Evolutionary conservation across 64 coral and sea anemone species (phyloP).

Genomic region (Exaiptasia diaphana): DNA sequence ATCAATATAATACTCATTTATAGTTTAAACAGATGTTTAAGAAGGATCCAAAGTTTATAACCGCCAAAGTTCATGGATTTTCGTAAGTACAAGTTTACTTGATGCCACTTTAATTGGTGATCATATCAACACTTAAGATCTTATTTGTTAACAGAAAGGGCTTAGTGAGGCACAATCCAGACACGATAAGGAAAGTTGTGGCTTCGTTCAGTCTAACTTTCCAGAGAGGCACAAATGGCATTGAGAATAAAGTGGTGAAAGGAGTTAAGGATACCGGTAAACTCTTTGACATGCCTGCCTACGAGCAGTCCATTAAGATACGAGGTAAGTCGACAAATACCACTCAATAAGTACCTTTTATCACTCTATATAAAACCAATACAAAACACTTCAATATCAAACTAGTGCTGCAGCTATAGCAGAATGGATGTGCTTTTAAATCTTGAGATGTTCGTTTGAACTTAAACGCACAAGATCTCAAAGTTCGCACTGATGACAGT

Average conservation of each 20-base stretch:
- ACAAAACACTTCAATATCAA: no score
- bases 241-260: constrained; percentile 16
- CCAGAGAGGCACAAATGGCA: constrained; percentile 1
- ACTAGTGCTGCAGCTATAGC: no score
- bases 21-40: constrained; percentile 49
- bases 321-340: constrained; percentile 29
- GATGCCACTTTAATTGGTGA: neutral
- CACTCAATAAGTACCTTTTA: no score
- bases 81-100: constrained; percentile 24
- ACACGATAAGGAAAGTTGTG: constrained; percentile 51
- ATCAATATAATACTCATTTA: no score
- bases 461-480: no score
- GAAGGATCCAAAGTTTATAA: constrained; percentile 44
- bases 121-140: neutral
- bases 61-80: constrained; percentile 29
- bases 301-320: constrained; percentile 45
- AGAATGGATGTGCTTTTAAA: no score
- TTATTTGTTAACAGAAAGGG: constrained; percentile 17
- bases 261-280: neutral
- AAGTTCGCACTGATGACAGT: no score
- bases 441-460: no score
- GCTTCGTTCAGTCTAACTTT: constrained; percentile 51
- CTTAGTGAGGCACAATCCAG: constrained; percentile 55
- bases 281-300: constrained; percentile 67
- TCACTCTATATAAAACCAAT: no score